These are phyloP conservation scores for Sylvicapra grimmia DNA, from an alignment of 2,113 vertebrate genomes.

Conservation along the genomic window DNA sequence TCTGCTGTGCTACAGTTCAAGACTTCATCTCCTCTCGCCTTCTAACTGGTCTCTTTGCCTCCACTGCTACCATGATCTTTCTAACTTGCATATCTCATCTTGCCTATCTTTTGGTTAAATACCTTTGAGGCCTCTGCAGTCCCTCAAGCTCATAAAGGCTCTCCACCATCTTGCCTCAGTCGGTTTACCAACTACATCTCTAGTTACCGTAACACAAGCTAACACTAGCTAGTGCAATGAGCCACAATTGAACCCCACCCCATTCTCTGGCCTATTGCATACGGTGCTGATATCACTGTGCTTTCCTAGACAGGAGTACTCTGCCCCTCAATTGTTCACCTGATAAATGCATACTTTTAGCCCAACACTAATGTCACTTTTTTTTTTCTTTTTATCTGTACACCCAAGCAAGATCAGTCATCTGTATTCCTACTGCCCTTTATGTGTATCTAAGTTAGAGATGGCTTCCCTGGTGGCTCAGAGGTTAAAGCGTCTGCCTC, in stretches of 20 bases:
- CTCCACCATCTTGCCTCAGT: not conserved
- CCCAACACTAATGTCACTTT: not conserved
- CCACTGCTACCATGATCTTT: not conserved
- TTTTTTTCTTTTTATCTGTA: not conserved
- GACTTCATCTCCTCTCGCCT: not conserved
- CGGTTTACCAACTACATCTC: not conserved
- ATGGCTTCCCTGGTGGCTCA: too few relatives aligned
- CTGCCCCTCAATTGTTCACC: not conserved
- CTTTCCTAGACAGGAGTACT: not conserved
- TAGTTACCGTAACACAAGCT: not conserved
- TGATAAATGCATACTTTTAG: not conserved
- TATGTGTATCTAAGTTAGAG: not conserved
- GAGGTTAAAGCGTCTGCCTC: too few relatives aligned
- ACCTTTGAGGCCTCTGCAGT: not conserved
- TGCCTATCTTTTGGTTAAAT: conserved; percentile 6
- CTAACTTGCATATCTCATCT: not conserved
- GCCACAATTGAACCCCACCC: not conserved
- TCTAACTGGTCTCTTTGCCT: not conserved
- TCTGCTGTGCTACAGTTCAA: not conserved
- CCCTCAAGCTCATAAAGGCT: not conserved
- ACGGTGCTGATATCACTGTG: not conserved
- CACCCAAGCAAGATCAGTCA: not conserved
- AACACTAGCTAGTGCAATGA: not conserved
- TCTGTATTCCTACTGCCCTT: conserved; percentile 40
- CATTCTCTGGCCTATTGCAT: not conserved